Base-by-base conservation (phyloP, 2,113 vertebrate species). In the Hassar affinis region DNA sequence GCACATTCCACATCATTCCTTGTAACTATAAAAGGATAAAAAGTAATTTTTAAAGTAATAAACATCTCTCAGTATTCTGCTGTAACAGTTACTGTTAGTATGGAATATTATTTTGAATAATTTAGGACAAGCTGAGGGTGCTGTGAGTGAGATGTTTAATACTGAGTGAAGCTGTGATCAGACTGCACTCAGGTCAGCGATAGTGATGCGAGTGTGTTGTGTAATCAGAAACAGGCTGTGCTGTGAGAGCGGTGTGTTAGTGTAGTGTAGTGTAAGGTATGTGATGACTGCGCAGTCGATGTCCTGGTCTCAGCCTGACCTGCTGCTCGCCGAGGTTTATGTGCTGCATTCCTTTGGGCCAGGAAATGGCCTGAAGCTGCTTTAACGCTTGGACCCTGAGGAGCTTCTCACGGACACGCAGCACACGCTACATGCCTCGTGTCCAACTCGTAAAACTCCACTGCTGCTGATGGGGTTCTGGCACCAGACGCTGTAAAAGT, bases 311-410 rank as follows among this genome's bases (percentile, higher is more conserved):
- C 51, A 72, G 62, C 25, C 49, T 82, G 90, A 88, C 89, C 83
- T 90, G 78, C 84, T 84, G 85, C 85, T 90, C 86, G 78, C 89
- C 22, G 72, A 49, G 86, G 59, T 82, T 89, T 85, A 89, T 82
- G 88, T 89, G 89, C 89, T 89, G 91, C 90, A 95, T 94, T 93
- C 93, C 93, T 93, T 93, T 89, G 90, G 89, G 88, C 86, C 85
- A 91, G 89, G 89, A 89, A 92, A 92, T 90, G 86, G 89, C 89
- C 88, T 81, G 85, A 83, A 84, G 88, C 89, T 66, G 30, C 47
- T 51, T 77, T 84, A 84, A 84, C 87, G 78, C 85, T 86, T 84
- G 74, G 78, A 88, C 90, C 88, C 88, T 42, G 54, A 88, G 87
- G 86, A 76, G 88, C 81, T 89, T 90, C 90, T 89, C 86, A 86